Evolutionary conservation across 2,888 invertebrate species (phyloP).

Genomic region (Thecophora atra): DNA sequence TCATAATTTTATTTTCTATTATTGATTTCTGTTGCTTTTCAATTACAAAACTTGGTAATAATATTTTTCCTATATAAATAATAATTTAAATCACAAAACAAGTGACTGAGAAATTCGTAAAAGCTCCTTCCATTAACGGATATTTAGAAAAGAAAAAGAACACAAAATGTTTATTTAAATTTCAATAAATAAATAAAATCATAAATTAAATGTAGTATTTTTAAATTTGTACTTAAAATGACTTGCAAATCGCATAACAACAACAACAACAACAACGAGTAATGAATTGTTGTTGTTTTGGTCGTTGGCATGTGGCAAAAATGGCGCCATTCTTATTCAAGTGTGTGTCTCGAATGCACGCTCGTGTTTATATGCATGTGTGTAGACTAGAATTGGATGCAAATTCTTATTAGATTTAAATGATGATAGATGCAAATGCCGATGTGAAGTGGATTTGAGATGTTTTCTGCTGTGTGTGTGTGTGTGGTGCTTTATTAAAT

Average conservation of each 20-base stretch:
- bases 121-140: no score
- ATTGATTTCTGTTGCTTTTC: no score
- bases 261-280: background rate
- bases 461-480: background rate
- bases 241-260: background rate
- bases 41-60: no score
- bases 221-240: background rate
- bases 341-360: background rate
- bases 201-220: background rate
- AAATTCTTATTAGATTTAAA: no score
- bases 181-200: no score
- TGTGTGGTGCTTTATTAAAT: slow-evolving; percentile 1
- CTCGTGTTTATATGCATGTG: background rate
- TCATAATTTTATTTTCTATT: no score
- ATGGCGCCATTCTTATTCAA: slow-evolving; percentile 7
- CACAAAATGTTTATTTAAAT: no score
- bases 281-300: background rate
- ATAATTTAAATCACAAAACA: no score
- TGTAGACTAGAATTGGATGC: background rate
- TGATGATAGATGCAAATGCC: background rate
- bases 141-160: no score
- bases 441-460: background rate
- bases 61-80: no score
- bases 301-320: background rate
- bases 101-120: no score